phyloP scores from a whole-genome alignment of 1,140 invertebrate genomes.

The Aphaenogaster rudis region DNA sequence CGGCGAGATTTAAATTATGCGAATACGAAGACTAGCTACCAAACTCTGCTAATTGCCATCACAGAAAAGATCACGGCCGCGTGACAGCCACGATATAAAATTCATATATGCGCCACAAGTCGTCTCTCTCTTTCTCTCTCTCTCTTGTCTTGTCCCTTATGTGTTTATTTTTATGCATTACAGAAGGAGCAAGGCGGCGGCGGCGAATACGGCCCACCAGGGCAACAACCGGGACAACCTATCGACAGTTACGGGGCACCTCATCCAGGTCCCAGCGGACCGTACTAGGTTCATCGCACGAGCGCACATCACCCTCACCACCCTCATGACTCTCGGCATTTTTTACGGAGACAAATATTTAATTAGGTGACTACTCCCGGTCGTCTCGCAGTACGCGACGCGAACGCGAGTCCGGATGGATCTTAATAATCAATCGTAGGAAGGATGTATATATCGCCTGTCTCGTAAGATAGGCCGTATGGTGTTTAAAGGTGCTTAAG shows the following conservation, averaged over 20 bases:
- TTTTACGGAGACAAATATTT: conserved; percentile 4
- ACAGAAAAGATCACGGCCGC: conserved; percentile 39
- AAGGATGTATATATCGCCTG: conserved; percentile 43
- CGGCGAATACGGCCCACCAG: conserved; percentile 86
- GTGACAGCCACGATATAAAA: background rate
- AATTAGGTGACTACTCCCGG: background rate
- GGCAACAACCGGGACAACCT: conserved; percentile 71
- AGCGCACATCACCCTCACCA: background rate
- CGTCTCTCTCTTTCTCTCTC: background rate
- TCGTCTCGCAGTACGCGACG: conserved; percentile 24
- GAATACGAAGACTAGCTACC: background rate
- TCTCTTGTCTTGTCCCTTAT: background rate
- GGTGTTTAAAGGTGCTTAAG: conserved; percentile 47
- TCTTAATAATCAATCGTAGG: conserved; percentile 37
- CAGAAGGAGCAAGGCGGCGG: conserved; percentile 81
- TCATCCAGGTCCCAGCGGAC: conserved; percentile 76
- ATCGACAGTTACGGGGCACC: conserved; percentile 86
- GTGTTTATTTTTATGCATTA: conserved; percentile 57
- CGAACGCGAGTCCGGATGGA: background rate
- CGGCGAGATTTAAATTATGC: background rate
- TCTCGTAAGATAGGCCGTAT: conserved; percentile 46
- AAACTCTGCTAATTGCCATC: conserved; percentile 18
- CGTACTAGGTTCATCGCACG: conserved; percentile 73
- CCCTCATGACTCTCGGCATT: conserved; percentile 13
- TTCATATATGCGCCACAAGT: background rate